A percentile compares a stretch with the other conserved stretches of the same genome.
These are phyloP conservation scores for Lasioglossum vierecki DNA, from an alignment of 2,888 invertebrate genomes.

Conservation along the genomic window DNA sequence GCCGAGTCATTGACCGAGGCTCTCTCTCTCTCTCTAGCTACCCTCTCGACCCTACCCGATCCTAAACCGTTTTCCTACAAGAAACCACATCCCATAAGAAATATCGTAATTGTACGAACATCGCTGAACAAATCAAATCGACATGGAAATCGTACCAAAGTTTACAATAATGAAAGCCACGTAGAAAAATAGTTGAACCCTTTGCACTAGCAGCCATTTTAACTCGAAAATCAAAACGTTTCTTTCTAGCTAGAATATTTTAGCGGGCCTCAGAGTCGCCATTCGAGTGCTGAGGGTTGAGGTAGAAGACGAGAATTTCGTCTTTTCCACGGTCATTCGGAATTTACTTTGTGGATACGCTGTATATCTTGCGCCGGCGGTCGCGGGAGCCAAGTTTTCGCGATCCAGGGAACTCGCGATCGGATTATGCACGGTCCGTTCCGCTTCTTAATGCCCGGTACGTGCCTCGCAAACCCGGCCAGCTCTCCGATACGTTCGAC, in stretches of 20 bases:
- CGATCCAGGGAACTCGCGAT: constrained; percentile 13
- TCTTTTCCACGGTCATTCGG: not conserved
- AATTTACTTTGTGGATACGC: not conserved
- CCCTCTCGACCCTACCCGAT: not conserved
- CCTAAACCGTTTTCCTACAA: not conserved
- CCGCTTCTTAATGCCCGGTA: constrained; percentile 15
- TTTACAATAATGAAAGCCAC: no score
- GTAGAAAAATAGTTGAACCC: no score
- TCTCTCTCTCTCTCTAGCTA: not conserved
- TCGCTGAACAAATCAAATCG: not conserved
- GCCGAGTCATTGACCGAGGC: constrained; percentile 3
- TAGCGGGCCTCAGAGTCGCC: no score
- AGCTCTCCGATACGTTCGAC: not conserved
- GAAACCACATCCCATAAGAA: not conserved
- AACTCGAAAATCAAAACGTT: no score
- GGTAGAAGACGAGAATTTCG: not conserved
- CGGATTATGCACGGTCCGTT: constrained; percentile 18
- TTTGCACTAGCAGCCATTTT: no score
- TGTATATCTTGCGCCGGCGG: not conserved
- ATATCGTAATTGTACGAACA: not conserved
- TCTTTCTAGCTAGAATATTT: no score
- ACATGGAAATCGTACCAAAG: not conserved
- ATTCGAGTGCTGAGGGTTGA: no score
- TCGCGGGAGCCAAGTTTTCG: not conserved
- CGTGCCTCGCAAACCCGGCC: constrained; percentile 23